Conservation (phyloP, 2,888 invertebrate genomes). For the Meta bourneti region DNA sequence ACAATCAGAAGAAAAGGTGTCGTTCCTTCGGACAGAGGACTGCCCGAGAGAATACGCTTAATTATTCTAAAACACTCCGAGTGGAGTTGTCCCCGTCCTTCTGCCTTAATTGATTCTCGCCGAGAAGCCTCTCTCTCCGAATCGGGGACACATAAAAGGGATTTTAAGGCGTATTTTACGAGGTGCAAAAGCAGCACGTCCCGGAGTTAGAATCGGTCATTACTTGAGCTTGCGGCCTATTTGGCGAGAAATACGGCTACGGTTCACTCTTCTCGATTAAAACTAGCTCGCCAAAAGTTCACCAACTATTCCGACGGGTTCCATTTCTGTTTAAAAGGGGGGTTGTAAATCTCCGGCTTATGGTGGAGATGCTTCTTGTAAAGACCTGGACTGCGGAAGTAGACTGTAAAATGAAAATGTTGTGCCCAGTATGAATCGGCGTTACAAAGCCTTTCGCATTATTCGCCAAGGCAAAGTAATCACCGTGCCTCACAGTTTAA, state of each 20-base stretch:
- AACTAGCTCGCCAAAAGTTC: constrained; percentile 56
- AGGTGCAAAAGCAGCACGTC: constrained; percentile 72
- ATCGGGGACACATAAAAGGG: constrained; percentile 47
- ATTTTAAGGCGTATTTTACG: constrained; percentile 71
- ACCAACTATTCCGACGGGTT: constrained; percentile 25
- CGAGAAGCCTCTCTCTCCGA: constrained; percentile 28
- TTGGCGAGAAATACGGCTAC: constrained; percentile 62
- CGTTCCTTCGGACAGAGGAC: constrained; percentile 8
- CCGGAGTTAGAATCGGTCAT: constrained; percentile 69
- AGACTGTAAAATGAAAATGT: background rate
- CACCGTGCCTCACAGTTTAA: too few species aligned
- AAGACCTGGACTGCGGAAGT: background rate
- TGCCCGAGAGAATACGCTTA: constrained; percentile 60
- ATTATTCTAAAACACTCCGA: constrained; percentile 71
- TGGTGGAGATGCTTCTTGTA: background rate
- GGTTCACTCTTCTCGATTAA: constrained; percentile 70
- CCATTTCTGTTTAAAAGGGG: constrained; percentile 9
- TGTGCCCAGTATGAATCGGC: background rate
- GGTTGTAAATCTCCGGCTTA: constrained; percentile 25
- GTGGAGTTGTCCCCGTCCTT: constrained; percentile 58
- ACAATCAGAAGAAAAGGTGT: constrained; percentile 39
- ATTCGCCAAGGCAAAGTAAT: too few species aligned
- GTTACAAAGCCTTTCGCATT: too few species aligned
- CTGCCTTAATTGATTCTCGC: constrained; percentile 63
- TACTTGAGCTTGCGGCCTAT: constrained; percentile 60